A percentile compares a stretch with the other conserved stretches of the same genome.
Evolutionary conservation across 2,113 vertebrate genomes (phyloP).

Genomic region (Perca schrenkii): DNA sequence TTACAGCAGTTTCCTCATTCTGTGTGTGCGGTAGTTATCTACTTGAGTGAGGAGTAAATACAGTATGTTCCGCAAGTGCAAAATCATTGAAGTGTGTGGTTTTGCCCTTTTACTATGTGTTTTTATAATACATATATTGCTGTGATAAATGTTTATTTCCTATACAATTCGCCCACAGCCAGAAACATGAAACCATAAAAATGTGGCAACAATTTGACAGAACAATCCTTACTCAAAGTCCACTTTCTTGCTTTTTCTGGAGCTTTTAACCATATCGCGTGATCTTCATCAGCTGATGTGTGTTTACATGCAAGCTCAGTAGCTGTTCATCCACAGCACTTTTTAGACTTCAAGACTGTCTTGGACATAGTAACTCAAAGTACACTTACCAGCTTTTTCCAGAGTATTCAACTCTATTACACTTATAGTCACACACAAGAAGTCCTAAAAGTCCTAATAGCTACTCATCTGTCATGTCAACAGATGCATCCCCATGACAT

Average conservation of each 20-base stretch:
- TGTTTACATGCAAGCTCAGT: not conserved
- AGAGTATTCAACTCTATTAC: not conserved
- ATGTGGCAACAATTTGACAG: not conserved
- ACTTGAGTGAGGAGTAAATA: slow-evolving; percentile 21
- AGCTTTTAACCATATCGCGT: not conserved
- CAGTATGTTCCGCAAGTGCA: slow-evolving; percentile 17
- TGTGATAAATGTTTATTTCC: not conserved
- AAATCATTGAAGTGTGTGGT: slow-evolving; percentile 27
- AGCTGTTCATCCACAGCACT: not conserved
- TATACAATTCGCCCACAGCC: not conserved
- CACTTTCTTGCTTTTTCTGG: not conserved
- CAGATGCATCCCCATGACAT: not conserved
- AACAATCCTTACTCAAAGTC: not conserved
- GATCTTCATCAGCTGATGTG: not conserved
- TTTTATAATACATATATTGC: slow-evolving; percentile 4
- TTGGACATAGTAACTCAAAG: not conserved
- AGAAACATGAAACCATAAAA: not conserved
- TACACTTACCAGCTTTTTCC: not conserved
- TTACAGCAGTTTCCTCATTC: slow-evolving; percentile 31
- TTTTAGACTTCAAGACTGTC: not conserved
- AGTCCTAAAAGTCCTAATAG: not conserved
- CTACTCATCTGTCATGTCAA: not conserved
- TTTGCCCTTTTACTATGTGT: slow-evolving; percentile 17
- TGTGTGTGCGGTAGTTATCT: slow-evolving; percentile 16
- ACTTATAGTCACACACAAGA: not conserved